These are phyloP conservation scores for Pogonophryne albipinna DNA, from an alignment of 2,797 vertebrate genomes.

Conservation along the genomic window DNA sequence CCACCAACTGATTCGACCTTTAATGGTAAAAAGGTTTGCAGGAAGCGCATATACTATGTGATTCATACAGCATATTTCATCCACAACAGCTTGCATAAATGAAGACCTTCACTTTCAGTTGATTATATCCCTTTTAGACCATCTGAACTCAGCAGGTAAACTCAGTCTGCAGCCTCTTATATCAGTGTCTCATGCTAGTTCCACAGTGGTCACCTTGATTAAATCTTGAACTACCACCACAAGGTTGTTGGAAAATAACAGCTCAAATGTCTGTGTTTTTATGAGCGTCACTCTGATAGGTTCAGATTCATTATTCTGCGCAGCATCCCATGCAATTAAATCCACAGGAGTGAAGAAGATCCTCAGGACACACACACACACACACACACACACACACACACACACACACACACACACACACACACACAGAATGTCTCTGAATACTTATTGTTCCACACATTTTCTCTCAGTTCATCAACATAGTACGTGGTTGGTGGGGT, in stretches of 20 bases:
- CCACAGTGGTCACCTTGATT: conserved; percentile 40
- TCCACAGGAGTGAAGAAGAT: neutral
- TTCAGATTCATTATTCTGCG: conserved; percentile 14
- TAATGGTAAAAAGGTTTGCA: neutral
- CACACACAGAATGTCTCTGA: neutral
- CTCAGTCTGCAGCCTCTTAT: conserved; percentile 31
- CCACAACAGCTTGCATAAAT: conserved; percentile 24
- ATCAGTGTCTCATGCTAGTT: conserved; percentile 7
- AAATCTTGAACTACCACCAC: conserved; percentile 27
- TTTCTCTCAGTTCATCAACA: conserved; percentile 6
- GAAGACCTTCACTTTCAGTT: conserved; percentile 4
- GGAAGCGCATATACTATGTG: conserved; percentile 1
- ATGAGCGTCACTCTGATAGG: conserved; percentile 11
- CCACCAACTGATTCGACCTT: too few relatives aligned
- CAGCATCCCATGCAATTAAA: neutral
- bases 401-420: neutral
- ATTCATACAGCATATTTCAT: conserved; percentile 28
- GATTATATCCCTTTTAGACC: conserved; percentile 35
- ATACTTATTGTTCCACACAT: neutral
- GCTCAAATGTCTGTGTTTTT: neutral
- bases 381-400: too few relatives aligned
- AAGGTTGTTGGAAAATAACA: conserved; percentile 14
- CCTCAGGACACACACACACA: conserved; percentile 10
- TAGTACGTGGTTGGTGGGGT: neutral
- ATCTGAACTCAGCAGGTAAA: conserved; percentile 43